These are phyloP conservation scores for Danionella cerebrum DNA, from an alignment of 2,113 vertebrate genomes.

Conservation along the genomic window DNA sequence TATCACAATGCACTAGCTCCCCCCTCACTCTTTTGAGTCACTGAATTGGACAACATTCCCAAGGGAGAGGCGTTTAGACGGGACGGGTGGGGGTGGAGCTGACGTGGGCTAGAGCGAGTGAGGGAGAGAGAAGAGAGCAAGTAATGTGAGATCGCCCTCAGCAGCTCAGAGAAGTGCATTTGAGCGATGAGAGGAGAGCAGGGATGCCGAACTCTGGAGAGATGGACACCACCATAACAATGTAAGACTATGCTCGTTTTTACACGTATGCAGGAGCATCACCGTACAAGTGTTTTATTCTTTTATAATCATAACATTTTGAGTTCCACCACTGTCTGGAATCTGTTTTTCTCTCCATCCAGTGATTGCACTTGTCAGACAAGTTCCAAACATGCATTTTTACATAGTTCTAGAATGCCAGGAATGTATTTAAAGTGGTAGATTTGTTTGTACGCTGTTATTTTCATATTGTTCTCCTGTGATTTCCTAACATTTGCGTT, in stretches of 20 bases:
- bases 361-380: not conserved
- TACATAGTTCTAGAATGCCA: not conserved
- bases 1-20: not conserved
- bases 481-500: too few species aligned
- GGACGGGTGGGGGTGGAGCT: conserved; percentile 37
- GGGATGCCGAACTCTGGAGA: conserved; percentile 31
- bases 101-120: conserved; percentile 18
- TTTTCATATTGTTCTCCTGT: not conserved
- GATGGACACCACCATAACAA: conserved; percentile 33
- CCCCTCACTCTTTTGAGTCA: conserved; percentile 12
- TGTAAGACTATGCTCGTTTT: conserved; percentile 37
- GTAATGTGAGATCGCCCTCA: conserved; percentile 57
- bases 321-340: not conserved
- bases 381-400: not conserved
- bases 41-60: conserved; percentile 48
- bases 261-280: too few species aligned
- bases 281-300: too few species aligned
- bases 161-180: conserved; percentile 53
- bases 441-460: not conserved
- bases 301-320: too few species aligned
- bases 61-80: conserved; percentile 49
- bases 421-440: not conserved
- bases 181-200: conserved; percentile 40
- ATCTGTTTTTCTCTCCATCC: not conserved
- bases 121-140: conserved; percentile 39